phyloP scores from a whole-genome alignment of 1,140 invertebrate species.

The Micrasema longulum region DNA sequence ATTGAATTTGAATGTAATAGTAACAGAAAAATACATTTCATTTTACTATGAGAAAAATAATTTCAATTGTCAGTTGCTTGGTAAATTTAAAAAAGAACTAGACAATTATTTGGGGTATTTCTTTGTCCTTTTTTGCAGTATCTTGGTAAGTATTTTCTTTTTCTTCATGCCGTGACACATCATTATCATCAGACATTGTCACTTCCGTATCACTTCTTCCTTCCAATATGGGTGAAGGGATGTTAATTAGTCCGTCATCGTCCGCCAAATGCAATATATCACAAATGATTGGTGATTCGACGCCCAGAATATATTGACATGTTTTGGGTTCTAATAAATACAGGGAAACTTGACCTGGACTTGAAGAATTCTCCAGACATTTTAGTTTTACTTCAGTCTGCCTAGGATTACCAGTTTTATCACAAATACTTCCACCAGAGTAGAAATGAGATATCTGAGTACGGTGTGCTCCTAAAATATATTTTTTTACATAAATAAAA shows the following conservation, averaged over 20 bases:
- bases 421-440: conserved; percentile 85
- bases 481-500: too few species aligned
- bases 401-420: conserved; percentile 81
- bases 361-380: conserved; percentile 77
- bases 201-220: conserved; percentile 28
- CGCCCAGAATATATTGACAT: conserved; percentile 92
- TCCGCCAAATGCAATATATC: conserved; percentile 82
- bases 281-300: conserved; percentile 92
- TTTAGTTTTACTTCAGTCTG: conserved; percentile 91
- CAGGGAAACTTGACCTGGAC: conserved; percentile 83
- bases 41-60: too few species aligned
- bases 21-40: too few species aligned
- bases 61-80: too few species aligned
- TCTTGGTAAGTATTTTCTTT: conserved; percentile 12
- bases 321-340: conserved; percentile 90
- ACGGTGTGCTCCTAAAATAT: conserved; percentile 59
- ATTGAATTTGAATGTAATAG: too few species aligned
- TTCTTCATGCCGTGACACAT: not conserved
- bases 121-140: conserved; percentile 9
- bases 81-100: too few species aligned
- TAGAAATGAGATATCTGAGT: conserved; percentile 90
- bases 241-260: conserved; percentile 73
- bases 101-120: conserved; percentile 9
- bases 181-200: conserved; percentile 29
- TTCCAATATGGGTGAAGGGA: conserved; percentile 38